Conservation (phyloP, 2,888 invertebrate genomes). For the Cantharis nigra region DNA sequence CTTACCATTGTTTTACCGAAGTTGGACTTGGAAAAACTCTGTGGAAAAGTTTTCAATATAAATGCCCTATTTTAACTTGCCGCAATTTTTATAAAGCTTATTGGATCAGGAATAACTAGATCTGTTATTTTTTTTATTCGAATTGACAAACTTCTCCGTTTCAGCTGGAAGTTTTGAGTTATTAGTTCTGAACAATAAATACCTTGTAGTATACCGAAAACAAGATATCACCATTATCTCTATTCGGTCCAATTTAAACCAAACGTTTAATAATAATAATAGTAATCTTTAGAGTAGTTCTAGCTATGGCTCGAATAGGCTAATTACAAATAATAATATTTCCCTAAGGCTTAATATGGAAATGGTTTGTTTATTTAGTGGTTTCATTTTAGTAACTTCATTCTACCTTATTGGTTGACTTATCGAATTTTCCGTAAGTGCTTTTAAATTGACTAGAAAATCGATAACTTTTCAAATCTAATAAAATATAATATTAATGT, state of each 20-base stretch:
- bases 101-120: neutral
- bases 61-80: neutral
- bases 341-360: neutral
- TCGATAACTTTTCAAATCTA: neutral
- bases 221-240: neutral
- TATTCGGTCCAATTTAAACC: neutral
- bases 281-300: neutral
- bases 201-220: too few relatives aligned
- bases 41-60: neutral
- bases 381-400: neutral
- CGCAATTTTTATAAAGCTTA: neutral
- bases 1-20: neutral
- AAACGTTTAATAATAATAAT: neutral
- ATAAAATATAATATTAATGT: neutral
- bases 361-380: neutral
- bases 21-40: neutral
- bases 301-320: neutral
- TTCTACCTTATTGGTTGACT: neutral
- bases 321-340: neutral
- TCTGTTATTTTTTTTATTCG: neutral
- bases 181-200: neutral
- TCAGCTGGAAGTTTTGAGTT: neutral
- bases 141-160: neutral
- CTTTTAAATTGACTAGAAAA: conserved; percentile 7
- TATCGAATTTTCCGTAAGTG: conserved; percentile 2